Evolutionary conservation across 2,888 invertebrate species (phyloP).

Genomic region (Neria commutata): DNA sequence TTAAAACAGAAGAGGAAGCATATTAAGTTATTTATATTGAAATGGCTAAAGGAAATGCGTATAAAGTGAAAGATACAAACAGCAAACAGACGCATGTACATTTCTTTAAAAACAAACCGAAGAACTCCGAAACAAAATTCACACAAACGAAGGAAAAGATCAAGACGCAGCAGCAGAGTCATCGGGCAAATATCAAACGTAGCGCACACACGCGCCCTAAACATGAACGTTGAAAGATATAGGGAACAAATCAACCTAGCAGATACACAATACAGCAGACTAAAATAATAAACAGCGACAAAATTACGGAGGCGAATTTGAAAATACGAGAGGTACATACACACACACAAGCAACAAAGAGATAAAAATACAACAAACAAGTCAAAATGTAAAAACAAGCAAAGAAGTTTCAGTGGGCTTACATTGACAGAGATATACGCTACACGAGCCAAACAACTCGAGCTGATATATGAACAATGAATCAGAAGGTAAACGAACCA

Average conservation of each 20-base stretch:
- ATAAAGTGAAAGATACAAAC: too few relatives aligned
- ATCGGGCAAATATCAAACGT: not conserved
- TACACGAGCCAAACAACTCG: too few relatives aligned
- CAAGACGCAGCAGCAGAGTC: not conserved
- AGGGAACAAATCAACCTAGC: not conserved
- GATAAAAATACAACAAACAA: not conserved
- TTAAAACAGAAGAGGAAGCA: constrained; percentile 8
- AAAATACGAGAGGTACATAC: not conserved
- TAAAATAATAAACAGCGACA: not conserved
- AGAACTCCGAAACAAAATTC: too few relatives aligned
- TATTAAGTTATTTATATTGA: constrained; percentile 18
- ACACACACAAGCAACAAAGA: not conserved
- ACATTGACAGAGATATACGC: too few relatives aligned
- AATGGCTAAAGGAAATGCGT: not conserved
- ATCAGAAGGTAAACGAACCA: too few relatives aligned
- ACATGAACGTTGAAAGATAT: not conserved
- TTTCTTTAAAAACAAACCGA: too few relatives aligned
- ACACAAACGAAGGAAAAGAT: too few relatives aligned
- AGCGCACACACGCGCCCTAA: not conserved
- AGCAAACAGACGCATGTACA: too few relatives aligned
- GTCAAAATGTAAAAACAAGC: too few relatives aligned
- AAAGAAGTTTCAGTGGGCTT: too few relatives aligned
- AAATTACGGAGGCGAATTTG: not conserved
- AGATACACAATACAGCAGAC: not conserved
- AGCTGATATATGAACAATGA: too few relatives aligned